Evolutionary conservation across 2,113 vertebrate genomes (phyloP), one percentile per base, ranked within the genome.

Genomic region (Lepus europaeus): DNA sequence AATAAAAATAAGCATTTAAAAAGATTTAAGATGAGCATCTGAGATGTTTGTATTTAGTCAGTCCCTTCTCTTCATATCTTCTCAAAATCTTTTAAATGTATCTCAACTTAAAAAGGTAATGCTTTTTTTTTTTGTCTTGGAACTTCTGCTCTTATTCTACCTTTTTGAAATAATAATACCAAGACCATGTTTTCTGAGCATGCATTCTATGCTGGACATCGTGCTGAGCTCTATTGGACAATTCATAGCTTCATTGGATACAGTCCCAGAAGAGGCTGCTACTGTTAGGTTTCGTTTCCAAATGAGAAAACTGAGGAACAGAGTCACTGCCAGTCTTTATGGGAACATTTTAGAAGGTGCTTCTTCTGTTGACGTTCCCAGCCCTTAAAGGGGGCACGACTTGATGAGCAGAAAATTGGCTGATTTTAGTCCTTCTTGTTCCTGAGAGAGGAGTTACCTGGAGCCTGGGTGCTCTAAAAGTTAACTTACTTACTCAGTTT

Each of bases 41-140:
- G n/a, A 73, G 27, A n/a, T 0, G 36, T 74, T 90, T 79, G 20
- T 63, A 33, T 23, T 77, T 80, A 69, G 51, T 39, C 9, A 12
- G 20, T 59, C 17, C 25, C 66, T 94, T 86, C 39, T 39, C 16
- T 70, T 83, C 1, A 10, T 93, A 13, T 25, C 12, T 81, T 84
- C 16, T 76, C 51, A 45, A 92, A 17, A 74, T 25, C 59, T 92
- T 20, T 73, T 76, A 25, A 70, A 23, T 87, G 13, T 66, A 45
- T 88, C 56, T 84, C 64, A 53, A 20, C 51, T 81, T 31, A 83
- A 90, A 94, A 82, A 20, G 49, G n/a, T n/a, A n/a, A 25, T 25
- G 8, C 66, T 17, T 70, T n/a, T 6, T 33, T 33, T 31, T 9
- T 13, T 4, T 14, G 0, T 20, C 14, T 77, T 59, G 61, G 33